Evolutionary conservation across 2,797 vertebrate species (phyloP).

Genomic region (Clarias platycephalus): DNA sequence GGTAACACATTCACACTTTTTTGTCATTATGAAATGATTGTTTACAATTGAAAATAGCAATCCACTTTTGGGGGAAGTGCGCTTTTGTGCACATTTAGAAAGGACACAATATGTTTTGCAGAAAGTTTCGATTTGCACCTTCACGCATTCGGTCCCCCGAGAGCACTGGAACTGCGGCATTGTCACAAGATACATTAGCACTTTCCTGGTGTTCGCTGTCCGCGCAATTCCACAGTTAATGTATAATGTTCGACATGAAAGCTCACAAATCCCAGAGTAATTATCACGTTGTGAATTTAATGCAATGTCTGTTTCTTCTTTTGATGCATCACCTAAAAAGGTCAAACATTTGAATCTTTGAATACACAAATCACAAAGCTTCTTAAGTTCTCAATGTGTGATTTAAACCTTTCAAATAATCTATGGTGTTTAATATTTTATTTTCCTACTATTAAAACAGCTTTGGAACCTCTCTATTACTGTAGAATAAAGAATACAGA

Average conservation of each 20-base stretch:
- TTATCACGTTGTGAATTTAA: conserved; percentile 45
- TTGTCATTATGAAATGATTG: conserved; percentile 14
- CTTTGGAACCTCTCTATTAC: background rate
- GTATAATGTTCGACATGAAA: conserved; percentile 8
- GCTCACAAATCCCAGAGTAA: conserved; percentile 46
- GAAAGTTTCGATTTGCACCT: conserved; percentile 55
- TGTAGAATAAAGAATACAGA: background rate
- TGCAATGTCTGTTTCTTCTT: conserved; percentile 1
- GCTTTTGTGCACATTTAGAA: background rate
- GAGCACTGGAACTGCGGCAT: conserved; percentile 27
- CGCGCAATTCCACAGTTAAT: conserved; percentile 24
- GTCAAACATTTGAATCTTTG: background rate
- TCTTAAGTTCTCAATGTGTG: background rate
- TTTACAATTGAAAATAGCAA: conserved; percentile 7
- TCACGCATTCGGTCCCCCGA: conserved; percentile 25
- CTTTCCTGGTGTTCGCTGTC: conserved; percentile 24
- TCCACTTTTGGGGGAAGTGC: background rate
- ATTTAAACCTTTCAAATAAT: background rate
- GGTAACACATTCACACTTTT: conserved; percentile 70
- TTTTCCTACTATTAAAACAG: background rate
- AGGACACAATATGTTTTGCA: conserved; percentile 23
- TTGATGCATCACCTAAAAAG: background rate
- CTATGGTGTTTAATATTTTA: background rate
- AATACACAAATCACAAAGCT: background rate
- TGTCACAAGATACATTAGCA: conserved; percentile 53